Evolutionary conservation across 2,888 invertebrate genomes (phyloP), one percentile per base, ranked within the genome.

Genomic region (Gandaritis pyraliata): DNA sequence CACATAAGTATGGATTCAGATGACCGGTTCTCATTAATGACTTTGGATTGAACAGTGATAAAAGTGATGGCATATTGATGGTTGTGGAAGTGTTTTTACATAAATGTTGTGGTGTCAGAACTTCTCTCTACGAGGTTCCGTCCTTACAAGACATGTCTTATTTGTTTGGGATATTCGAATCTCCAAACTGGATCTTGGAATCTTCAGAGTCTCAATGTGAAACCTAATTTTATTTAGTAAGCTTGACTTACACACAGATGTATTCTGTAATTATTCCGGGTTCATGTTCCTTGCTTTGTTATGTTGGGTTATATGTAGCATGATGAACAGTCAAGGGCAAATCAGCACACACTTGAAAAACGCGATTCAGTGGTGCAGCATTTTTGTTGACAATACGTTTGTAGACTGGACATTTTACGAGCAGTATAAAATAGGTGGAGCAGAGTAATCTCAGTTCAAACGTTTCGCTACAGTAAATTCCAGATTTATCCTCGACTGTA

Each of bases 51-150:
- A 12, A 49, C 29, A 58, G 63, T 67, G 66, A 64, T 61, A 58
- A 23, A 59, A 58, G 66, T 69, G 65, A 57, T 50, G 47, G 48
- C 47, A 49, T 51, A 61, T 53, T 63, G 45, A 65, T 50, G 65
- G 64, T 65, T 69, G 54, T 62, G 61, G 61, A 60, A 48, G 65
- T 68, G 63, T 58, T 62, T 65, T 65, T 55, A 54, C 13, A 51
- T 46, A 45, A 50, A n/a, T n/a, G n/a, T n/a, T 54, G 54, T 53
- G 18, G 56, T 58, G 38, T 39, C 54, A 61, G 49, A 50, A 55
- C 43, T 61, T 12, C 15, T 53, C 46, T 50, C 47, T 48, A 23
- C 13, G 45, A 53, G 41, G 38, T 12, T 39, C n/a, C 13, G n/a
- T 33, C 18, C n/a, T 49, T 30, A 13, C 39, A 45, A 30, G 41